These are phyloP conservation scores for Scaptomyza tumidula DNA, from an alignment of 2,888 invertebrate species.

Conservation along the genomic window DNA sequence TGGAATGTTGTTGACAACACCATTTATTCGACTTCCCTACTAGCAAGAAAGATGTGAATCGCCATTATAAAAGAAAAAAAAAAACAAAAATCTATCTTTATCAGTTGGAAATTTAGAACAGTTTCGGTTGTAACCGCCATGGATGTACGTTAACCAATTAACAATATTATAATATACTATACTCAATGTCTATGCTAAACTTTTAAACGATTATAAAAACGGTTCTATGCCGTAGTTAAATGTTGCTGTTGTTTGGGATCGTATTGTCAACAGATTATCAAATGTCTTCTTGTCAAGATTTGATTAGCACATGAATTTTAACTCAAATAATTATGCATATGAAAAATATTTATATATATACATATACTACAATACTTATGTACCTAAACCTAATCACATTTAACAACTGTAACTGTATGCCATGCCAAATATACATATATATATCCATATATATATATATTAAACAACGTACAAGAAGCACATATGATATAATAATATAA, in stretches of 20 bases:
- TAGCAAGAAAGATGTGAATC: conserved; percentile 50
- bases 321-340: background rate
- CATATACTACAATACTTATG: conserved; percentile 4
- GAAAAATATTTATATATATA: background rate
- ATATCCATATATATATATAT: conserved; percentile 16
- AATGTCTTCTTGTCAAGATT: conserved; percentile 43
- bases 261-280: conserved; percentile 65
- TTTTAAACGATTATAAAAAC: conserved; percentile 33
- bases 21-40: conserved; percentile 53
- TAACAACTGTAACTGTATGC: conserved; percentile 29
- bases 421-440: conserved; percentile 12
- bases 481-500: conserved; percentile 62
- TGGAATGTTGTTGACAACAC: background rate
- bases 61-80: background rate
- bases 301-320: conserved; percentile 21
- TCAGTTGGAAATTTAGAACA: conserved; percentile 36
- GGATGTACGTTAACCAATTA: conserved; percentile 12
- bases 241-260: conserved; percentile 79
- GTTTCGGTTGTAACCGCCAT: conserved; percentile 23
- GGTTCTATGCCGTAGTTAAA: conserved; percentile 63
- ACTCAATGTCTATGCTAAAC: conserved; percentile 22
- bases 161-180: conserved; percentile 3
- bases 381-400: conserved; percentile 10
- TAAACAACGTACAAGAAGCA: conserved; percentile 69
- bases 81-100: background rate